Conservation (phyloP, 2,797 vertebrate species). For the Distichodus sexfasciatus region DNA sequence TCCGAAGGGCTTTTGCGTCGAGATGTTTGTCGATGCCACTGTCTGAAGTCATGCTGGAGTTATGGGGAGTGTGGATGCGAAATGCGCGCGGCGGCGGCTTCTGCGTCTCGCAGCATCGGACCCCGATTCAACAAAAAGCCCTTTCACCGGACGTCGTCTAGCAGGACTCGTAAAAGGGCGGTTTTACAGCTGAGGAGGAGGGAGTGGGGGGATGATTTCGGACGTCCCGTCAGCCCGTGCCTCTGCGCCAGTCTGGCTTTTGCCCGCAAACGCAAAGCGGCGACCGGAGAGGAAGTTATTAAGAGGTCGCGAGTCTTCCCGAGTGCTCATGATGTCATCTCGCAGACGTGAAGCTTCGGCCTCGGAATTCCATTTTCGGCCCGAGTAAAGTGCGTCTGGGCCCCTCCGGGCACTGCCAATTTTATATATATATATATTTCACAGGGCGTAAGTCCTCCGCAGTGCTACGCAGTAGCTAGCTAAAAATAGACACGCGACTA, state of each 20-base stretch:
- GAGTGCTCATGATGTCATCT: slow-evolving; percentile 45
- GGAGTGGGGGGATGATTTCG: slow-evolving; percentile 31
- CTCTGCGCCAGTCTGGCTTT: slow-evolving; percentile 30
- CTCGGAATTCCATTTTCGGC: slow-evolving; percentile 40
- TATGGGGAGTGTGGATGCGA: slow-evolving; percentile 35
- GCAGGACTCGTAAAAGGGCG: slow-evolving; percentile 38
- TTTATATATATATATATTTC: no score
- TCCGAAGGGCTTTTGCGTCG: slow-evolving; percentile 36
- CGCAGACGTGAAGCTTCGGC: slow-evolving; percentile 14
- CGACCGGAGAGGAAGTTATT: slow-evolving; percentile 45
- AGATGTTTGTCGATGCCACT: slow-evolving; percentile 48
- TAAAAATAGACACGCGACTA: no score
- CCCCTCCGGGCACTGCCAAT: slow-evolving; percentile 9
- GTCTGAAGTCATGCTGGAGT: slow-evolving; percentile 50
- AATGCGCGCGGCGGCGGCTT: slow-evolving; percentile 39
- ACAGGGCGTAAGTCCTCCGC: no score
- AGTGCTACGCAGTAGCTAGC: no score
- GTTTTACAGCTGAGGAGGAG: slow-evolving; percentile 36
- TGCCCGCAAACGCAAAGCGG: slow-evolving; percentile 21
- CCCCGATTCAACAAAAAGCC: slow-evolving; percentile 27
- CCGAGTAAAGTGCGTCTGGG: slow-evolving; percentile 34
- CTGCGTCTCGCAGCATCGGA: slow-evolving; percentile 37
- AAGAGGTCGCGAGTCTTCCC: slow-evolving; percentile 48
- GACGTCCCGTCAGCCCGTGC: slow-evolving; percentile 25
- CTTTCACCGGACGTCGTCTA: slow-evolving; percentile 31